Base-by-base conservation (phyloP, 2,113 vertebrate genomes). In the Cynopterus brachyotis region DNA sequence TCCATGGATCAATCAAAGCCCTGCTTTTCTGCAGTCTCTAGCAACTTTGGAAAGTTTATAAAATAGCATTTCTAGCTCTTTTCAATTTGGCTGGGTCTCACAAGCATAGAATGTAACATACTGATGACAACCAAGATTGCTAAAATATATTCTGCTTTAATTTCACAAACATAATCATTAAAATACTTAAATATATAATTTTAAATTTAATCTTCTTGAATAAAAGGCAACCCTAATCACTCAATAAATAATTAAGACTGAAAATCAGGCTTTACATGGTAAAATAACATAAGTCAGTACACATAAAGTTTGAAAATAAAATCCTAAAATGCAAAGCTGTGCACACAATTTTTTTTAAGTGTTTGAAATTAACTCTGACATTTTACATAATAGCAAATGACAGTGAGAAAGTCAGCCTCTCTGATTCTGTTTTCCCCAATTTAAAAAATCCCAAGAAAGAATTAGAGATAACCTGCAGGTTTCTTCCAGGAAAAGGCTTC, bases 261-360 rank as follows among this genome's bases (percentile, higher is more conserved):
- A 97, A 96, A 94, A 82, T 19, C 13, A 85, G 37, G 59, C 22
- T 78, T 85, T 62, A 60, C 22, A 67, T 62, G 37, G 47, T 70
- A 76, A 83, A 3, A 76, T 32, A 96, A 93, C 24, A 64, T 73
- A n/a, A 91, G 66, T 81, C 30, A 76, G 15, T 85, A 69, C 32
- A 91, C 26, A 93, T 57, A 70, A 82, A 73, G 57, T 92, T n/a
- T 87, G 30, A 78, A 97, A 72, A 89, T 78, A 75, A 82, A 96
- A 84, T 78, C 82, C 47, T 89, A 89, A 97, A 93, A 70, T 57
- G 20, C 47, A 93, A 94, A 30, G 35, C 8, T 57, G 13, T 45
- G n/a, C 30, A 83, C 10, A 92, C 32, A 90, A 66, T n/a, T 72
- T 70, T 59, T 12, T 81, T 72, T 79, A 28, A 13, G 5, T 78